Conservation (phyloP, 2,797 vertebrate species). For the Anguilla marmorata region DNA sequence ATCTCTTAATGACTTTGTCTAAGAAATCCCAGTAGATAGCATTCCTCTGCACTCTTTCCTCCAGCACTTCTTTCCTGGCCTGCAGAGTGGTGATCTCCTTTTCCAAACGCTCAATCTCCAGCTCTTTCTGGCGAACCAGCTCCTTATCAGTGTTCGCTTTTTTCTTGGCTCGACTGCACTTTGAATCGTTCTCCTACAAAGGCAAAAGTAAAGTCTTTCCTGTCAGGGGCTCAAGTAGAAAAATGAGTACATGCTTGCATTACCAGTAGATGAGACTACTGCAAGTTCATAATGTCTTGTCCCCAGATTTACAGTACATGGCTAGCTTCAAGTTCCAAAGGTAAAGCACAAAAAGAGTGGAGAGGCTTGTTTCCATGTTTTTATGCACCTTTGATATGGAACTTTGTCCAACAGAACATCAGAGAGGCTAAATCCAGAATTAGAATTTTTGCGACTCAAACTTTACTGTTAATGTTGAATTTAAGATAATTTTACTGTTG, state of each 20-base stretch:
- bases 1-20: slow-evolving; percentile 55
- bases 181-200: slow-evolving; percentile 66
- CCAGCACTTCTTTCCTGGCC: slow-evolving; percentile 56
- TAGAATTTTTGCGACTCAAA: too few relatives aligned
- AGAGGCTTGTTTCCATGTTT: too few relatives aligned
- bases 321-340: background rate
- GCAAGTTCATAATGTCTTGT: background rate
- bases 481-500: too few relatives aligned
- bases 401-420: too few relatives aligned
- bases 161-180: slow-evolving; percentile 48
- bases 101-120: slow-evolving; percentile 54
- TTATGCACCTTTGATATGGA: too few relatives aligned
- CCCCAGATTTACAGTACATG: background rate
- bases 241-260: background rate
- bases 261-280: background rate
- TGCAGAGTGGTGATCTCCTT: slow-evolving; percentile 56
- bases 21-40: slow-evolving; percentile 65
- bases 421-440: too few relatives aligned
- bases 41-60: slow-evolving; percentile 53
- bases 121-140: slow-evolving; percentile 40
- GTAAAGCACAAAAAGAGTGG: too few relatives aligned
- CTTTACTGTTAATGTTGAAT: too few relatives aligned
- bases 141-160: slow-evolving; percentile 54
- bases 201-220: background rate
- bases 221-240: background rate